Evolutionary conservation across 2,113 vertebrate genomes (phyloP), one percentile per base, ranked within the genome.

Genomic region (Pseudorectes ferrugineus): DNA sequence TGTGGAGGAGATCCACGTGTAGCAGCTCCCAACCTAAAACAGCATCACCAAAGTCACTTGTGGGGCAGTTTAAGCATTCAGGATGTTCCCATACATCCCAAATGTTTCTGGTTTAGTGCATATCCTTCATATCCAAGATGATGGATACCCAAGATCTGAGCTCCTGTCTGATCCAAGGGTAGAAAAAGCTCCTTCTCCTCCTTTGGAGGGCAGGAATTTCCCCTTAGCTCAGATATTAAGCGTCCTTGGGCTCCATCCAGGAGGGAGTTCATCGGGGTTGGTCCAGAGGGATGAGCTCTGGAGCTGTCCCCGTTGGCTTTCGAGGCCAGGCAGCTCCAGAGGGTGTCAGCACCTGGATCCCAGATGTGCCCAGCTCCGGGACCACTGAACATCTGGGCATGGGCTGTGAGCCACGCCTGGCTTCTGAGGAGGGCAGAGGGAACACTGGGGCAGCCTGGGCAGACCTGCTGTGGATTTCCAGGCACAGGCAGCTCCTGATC

Each of bases 361-460:
- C 98, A 98, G 98, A 97, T 98, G 97, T 96, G 89, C 36, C 5
- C 28, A 21, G 72, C 76, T 42, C 48, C 36, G 79, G 80, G 88
- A 93, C 77, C 85, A 24, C 45, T 52, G 62, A 88, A 73, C 88
- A 88, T 96, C 96, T 98, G 97, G 55, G 62, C 83, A 66, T 89
- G 57, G 95, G 91, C 95, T 89, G 80, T 12, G 18, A 95, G 93
- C 86, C 74, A 38, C 12, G 10, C 63, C 94, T 70, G 12, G 68
- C 26, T 35, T 96, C 95, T 89, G 88, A 92, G 93, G 45, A 88
- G 40, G 55, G 49, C 67, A 52, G 80, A 85, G 89, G 83, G 45
- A 61, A 29, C 4, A 33, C 61, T 92, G 90, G 85, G 77, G 89
- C 85, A 82, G 85, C 83, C 63, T 55, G 83, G 80, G 73, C 93